These are phyloP conservation scores for Protula sp. DNA, from an alignment of 2,888 invertebrate species.

Conservation along the genomic window DNA sequence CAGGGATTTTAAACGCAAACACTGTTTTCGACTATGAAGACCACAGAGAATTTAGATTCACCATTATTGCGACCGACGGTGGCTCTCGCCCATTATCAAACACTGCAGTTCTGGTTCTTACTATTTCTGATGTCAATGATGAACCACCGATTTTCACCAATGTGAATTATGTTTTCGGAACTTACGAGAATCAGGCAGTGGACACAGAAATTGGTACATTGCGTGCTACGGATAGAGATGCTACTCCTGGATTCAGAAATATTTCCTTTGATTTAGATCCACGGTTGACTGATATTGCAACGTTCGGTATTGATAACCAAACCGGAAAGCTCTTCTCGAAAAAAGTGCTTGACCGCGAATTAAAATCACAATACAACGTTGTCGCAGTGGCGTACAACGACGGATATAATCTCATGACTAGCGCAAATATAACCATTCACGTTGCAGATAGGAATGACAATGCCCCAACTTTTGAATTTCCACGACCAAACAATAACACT, in stretches of 20 bases:
- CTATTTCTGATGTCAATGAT: conserved; percentile 40
- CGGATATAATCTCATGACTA: neutral
- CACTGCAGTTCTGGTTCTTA: conserved; percentile 30
- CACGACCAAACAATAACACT: neutral
- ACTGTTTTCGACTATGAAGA: conserved; percentile 17
- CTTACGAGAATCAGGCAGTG: conserved; percentile 20
- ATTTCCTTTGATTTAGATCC: conserved; percentile 14
- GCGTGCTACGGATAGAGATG: conserved; percentile 17
- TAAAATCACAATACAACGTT: conserved; percentile 5
- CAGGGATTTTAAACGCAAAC: conserved; percentile 13
- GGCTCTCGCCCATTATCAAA: conserved; percentile 32
- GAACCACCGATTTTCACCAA: conserved; percentile 33
- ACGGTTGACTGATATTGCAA: conserved; percentile 20
- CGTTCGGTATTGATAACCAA: conserved; percentile 2
- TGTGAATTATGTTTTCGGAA: conserved; percentile 16
- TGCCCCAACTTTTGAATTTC: conserved; percentile 2
- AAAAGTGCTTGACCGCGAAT: conserved; percentile 4
- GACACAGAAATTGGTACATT: conserved; percentile 20
- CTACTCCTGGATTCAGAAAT: conserved; percentile 12
- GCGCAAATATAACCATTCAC: conserved; percentile 2
- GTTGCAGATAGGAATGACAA: conserved; percentile 10
- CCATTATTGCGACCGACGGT: conserved; percentile 35
- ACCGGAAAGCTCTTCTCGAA: conserved; percentile 6
- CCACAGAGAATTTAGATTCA: conserved; percentile 26
- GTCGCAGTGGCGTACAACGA: conserved; percentile 6